Percentiles rank a stretch among this genome's conserved stretches.
These are phyloP conservation scores for Phyllotis vaccarum DNA, from an alignment of 2,797 vertebrate genomes.

Conservation along the genomic window DNA sequence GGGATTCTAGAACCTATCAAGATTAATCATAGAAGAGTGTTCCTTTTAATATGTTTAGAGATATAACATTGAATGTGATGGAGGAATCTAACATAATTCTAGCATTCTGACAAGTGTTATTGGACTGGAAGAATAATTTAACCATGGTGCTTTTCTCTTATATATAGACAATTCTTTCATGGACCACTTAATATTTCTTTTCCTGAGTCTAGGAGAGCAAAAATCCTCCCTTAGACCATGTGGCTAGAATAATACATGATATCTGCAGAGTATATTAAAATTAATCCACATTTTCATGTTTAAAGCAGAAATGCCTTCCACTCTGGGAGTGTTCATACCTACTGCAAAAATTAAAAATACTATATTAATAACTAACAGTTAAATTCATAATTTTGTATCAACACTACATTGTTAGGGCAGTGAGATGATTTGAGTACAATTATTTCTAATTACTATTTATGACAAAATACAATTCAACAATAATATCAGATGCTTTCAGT, in stretches of 20 bases:
- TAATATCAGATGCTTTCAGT: slow-evolving; percentile 34
- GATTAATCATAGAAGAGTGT: background rate
- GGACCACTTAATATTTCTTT: background rate
- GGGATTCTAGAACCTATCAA: background rate
- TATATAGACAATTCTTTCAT: background rate
- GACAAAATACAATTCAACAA: slow-evolving; percentile 20
- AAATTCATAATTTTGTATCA: slow-evolving; percentile 14
- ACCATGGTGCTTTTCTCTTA: slow-evolving; percentile 2
- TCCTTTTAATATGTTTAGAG: slow-evolving; percentile 24
- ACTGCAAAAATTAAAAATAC: slow-evolving; percentile 41
- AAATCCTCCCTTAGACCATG: background rate
- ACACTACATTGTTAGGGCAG: background rate
- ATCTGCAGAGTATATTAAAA: background rate
- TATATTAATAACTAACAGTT: background rate
- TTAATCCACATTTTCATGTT: slow-evolving; percentile 25
- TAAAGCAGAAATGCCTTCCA: slow-evolving; percentile 23
- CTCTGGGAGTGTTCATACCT: background rate
- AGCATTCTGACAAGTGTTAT: background rate
- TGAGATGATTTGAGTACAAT: background rate
- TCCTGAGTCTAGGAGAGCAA: background rate
- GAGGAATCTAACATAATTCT: background rate
- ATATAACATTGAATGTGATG: slow-evolving; percentile 6
- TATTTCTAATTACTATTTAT: background rate
- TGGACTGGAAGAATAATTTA: slow-evolving; percentile 25
- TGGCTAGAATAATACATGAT: background rate